These are phyloP conservation scores for Orchestes rusci DNA, from an alignment of 2,888 invertebrate species.

Conservation along the genomic window DNA sequence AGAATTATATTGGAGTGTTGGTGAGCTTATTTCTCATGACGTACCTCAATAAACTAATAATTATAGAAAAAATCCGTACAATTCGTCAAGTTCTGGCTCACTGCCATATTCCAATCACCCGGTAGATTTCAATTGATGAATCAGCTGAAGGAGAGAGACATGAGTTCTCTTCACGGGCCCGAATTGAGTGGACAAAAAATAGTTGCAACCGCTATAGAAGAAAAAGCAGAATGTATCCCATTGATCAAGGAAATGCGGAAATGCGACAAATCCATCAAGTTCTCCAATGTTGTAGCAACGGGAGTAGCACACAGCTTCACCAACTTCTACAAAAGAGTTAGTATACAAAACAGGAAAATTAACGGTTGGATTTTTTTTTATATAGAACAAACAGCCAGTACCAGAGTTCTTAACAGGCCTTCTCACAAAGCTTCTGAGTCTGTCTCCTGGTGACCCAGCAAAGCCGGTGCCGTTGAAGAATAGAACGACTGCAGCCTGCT, in stretches of 20 bases:
- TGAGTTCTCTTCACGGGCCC: neutral
- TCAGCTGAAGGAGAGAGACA: neutral
- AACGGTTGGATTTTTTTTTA: neutral
- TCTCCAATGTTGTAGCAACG: slow-evolving; percentile 8
- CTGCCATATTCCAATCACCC: neutral
- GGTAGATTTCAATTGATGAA: neutral
- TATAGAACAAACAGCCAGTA: neutral
- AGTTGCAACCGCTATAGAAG: slow-evolving; percentile 3
- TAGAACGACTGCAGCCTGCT: neutral
- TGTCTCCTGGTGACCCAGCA: neutral
- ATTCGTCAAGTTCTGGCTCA: neutral
- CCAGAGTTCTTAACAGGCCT: neutral
- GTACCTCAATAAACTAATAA: too few relatives aligned
- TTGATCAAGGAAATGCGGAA: slow-evolving; percentile 6
- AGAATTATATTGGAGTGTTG: too few relatives aligned
- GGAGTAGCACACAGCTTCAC: slow-evolving; percentile 8
- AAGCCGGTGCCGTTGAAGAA: neutral
- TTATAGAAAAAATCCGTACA: neutral
- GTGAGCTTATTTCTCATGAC: too few relatives aligned
- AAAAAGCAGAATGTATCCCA: slow-evolving; percentile 1
- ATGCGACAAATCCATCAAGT: slow-evolving; percentile 1
- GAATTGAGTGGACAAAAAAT: slow-evolving; percentile 6
- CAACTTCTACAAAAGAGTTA: slow-evolving; percentile 7
- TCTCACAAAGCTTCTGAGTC: neutral
- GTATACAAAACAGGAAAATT: too few relatives aligned